A percentile compares a stretch with the other conserved stretches of the same genome.
These are phyloP conservation scores for Orthosia cruda DNA, from an alignment of 2,888 invertebrate genomes.

Conservation along the genomic window DNA sequence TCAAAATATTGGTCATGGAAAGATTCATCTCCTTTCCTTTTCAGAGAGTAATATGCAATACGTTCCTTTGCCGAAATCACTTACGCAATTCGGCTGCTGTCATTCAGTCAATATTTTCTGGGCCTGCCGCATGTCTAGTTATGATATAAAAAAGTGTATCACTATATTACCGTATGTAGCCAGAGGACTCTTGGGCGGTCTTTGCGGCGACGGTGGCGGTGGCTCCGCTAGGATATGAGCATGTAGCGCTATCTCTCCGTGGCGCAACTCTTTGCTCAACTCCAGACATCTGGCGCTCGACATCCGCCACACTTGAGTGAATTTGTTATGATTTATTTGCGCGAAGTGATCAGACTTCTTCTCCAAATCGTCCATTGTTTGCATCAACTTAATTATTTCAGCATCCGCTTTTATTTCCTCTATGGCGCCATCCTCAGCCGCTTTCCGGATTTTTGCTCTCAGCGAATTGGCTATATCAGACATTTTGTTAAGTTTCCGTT, in stretches of 20 bases:
- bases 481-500: conserved; percentile 94
- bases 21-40: no score
- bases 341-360: conserved; percentile 94
- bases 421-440: conserved; percentile 92
- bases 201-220: conserved; percentile 82
- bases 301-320: conserved; percentile 89
- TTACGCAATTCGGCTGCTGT: no score
- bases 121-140: background rate
- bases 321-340: conserved; percentile 93
- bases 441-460: conserved; percentile 93
- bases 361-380: conserved; percentile 93
- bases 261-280: conserved; percentile 78
- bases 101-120: no score
- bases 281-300: conserved; percentile 78
- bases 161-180: conserved; percentile 77
- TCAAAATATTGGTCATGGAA: no score
- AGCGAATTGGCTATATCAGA: conserved; percentile 94
- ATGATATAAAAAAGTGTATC: background rate
- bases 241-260: conserved; percentile 85
- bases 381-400: conserved; percentile 94
- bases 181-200: conserved; percentile 82
- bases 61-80: no score
- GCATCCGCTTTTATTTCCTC: conserved; percentile 93
- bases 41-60: no score
- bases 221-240: conserved; percentile 87